A percentile compares a stretch with the other conserved stretches of the same genome.
Conservation (phyloP, 2,797 vertebrate genomes). For the Oreonectes daqikongensis region DNA sequence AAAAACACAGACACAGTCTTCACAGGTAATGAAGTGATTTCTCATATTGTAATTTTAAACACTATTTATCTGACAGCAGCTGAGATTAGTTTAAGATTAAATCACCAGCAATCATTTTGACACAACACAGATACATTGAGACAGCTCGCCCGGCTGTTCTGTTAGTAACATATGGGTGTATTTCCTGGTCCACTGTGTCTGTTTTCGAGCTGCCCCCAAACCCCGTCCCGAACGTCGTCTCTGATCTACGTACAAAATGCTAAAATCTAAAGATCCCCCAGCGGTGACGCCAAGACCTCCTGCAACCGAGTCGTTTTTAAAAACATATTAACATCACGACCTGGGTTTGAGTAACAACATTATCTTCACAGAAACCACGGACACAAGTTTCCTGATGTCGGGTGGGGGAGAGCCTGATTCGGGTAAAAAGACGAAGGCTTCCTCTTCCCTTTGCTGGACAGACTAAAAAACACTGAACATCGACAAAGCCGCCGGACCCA, state of each 20-base stretch:
- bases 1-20: conserved; percentile 99
- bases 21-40: conserved; percentile 98
- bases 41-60: conserved; percentile 98
- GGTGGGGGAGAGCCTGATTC: conserved; percentile 58
- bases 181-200: conserved; percentile 88
- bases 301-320: conserved; percentile 61
- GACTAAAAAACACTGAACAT: conserved; percentile 69
- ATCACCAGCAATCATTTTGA: conserved; percentile 99
- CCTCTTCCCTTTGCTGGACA: conserved; percentile 67
- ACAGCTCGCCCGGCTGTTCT: conserved; percentile 92
- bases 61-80: conserved; percentile 99
- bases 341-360: conserved; percentile 71
- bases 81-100: conserved; percentile 99
- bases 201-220: conserved; percentile 64
- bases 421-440: conserved; percentile 64
- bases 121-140: conserved; percentile 99
- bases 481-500: conserved; percentile 68
- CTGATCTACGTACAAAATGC: conserved; percentile 72
- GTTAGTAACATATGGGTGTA: conserved; percentile 94
- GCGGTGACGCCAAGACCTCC: conserved; percentile 66
- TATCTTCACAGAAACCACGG: conserved; percentile 74
- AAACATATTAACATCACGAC: conserved; percentile 62
- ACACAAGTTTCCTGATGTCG: conserved; percentile 74
- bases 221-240: conserved; percentile 38
- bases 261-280: conserved; percentile 68